These are phyloP conservation scores for Lepisosteus osseus DNA, from an alignment of 2,113 vertebrate species.

Conservation along the genomic window DNA sequence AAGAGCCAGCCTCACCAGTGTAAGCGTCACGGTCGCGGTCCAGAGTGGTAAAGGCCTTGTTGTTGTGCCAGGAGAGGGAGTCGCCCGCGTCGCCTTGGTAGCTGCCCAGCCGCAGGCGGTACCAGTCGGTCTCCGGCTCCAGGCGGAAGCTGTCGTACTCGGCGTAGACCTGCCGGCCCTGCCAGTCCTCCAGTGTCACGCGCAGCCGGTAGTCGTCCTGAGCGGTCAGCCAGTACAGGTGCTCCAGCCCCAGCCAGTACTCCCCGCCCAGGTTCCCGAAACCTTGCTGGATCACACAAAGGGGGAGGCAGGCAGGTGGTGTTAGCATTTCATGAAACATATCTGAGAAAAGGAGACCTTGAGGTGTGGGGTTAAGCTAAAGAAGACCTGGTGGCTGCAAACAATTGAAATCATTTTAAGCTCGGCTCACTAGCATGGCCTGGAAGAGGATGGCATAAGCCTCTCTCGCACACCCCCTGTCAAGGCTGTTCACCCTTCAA, in stretches of 20 bases:
- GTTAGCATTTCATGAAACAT: too few relatives aligned
- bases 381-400: too few relatives aligned
- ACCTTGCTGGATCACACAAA: constrained; percentile 62
- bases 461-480: too few relatives aligned
- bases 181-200: constrained; percentile 83
- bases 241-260: constrained; percentile 86
- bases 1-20: constrained; percentile 55
- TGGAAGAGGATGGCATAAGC: too few relatives aligned
- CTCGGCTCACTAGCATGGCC: too few relatives aligned
- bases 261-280: constrained; percentile 84
- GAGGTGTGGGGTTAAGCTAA: too few relatives aligned
- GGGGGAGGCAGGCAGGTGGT: too few relatives aligned
- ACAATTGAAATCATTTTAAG: too few relatives aligned
- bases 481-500: too few relatives aligned
- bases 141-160: constrained; percentile 78
- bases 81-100: constrained; percentile 82
- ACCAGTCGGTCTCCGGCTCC: constrained; percentile 81
- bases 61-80: constrained; percentile 86
- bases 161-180: constrained; percentile 71
- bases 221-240: constrained; percentile 74
- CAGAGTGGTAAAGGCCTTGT: constrained; percentile 85
- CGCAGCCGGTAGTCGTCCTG: constrained; percentile 73
- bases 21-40: constrained; percentile 82
- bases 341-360: too few relatives aligned
- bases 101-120: constrained; percentile 77